phyloP scores from a whole-genome alignment of 2,113 vertebrate genomes.

The Pangasianodon gigas region DNA sequence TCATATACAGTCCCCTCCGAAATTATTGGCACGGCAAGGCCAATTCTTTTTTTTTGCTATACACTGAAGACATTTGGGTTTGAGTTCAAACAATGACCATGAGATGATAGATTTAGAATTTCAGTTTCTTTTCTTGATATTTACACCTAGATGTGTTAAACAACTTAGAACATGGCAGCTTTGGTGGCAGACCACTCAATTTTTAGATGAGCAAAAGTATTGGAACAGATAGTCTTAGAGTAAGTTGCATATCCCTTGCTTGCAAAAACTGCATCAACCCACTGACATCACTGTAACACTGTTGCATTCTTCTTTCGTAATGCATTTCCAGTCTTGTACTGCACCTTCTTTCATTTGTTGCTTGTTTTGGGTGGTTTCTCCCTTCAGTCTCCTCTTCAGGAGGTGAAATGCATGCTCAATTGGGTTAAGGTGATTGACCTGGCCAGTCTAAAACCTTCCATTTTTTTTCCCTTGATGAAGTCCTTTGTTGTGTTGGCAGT shows the following conservation, averaged over 20 bases:
- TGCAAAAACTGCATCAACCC: neutral
- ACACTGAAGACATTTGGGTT: neutral
- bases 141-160: neutral
- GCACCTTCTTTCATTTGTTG: neutral
- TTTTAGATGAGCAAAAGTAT: neutral
- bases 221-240: neutral
- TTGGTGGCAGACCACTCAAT: neutral
- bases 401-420: neutral
- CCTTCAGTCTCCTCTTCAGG: neutral
- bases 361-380: neutral
- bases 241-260: neutral
- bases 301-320: neutral
- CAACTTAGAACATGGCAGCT: neutral
- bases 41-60: neutral
- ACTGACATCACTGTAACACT: neutral
- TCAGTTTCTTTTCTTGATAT: neutral
- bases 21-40: neutral
- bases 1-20: neutral
- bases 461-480: neutral
- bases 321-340: neutral
- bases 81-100: neutral
- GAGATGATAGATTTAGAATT: neutral
- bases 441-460: neutral
- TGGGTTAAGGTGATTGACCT: neutral
- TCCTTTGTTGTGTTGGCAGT: neutral